Conservation (phyloP, 2,888 invertebrate genomes). For the Orthosia incerta region DNA sequence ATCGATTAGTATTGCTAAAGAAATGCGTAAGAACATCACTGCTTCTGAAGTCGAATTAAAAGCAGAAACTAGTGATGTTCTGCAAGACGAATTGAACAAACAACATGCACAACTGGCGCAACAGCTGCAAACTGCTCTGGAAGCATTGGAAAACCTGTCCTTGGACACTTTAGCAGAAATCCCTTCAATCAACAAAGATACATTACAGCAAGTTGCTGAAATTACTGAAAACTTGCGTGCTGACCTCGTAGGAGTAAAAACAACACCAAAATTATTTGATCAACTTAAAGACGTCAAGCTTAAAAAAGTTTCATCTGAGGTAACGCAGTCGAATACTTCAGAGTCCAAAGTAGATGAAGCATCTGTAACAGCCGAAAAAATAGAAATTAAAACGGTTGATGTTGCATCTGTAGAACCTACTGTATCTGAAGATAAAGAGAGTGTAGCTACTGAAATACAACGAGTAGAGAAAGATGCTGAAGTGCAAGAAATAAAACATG, state of each 20-base stretch:
- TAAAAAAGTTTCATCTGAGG: constrained; percentile 16
- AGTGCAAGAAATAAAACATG: constrained; percentile 8
- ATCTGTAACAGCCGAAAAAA: neutral
- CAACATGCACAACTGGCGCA: constrained; percentile 63
- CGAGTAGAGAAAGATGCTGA: neutral
- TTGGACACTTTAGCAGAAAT: constrained; percentile 61
- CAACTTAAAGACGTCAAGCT: constrained; percentile 31
- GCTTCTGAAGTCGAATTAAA: constrained; percentile 50
- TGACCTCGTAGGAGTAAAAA: constrained; percentile 53
- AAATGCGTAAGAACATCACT: constrained; percentile 69
- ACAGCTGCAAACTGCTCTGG: constrained; percentile 66
- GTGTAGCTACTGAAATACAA: neutral
- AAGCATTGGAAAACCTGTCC: constrained; percentile 59
- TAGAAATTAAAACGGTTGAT: neutral
- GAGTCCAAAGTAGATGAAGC: constrained; percentile 7
- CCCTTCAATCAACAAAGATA: constrained; percentile 45
- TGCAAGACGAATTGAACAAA: constrained; percentile 29
- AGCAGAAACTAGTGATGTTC: constrained; percentile 50
- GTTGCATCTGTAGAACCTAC: neutral
- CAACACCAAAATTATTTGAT: constrained; percentile 25
- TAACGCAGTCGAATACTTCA: constrained; percentile 4
- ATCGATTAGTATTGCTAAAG: constrained; percentile 71
- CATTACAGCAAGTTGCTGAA: constrained; percentile 53
- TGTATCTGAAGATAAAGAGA: constrained; percentile 8
- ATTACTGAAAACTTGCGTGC: constrained; percentile 59